A percentile compares a stretch with the other conserved stretches of the same genome.
Conservation (phyloP, 1,140 invertebrate species). For the Holcopasites calliopsidis region DNA sequence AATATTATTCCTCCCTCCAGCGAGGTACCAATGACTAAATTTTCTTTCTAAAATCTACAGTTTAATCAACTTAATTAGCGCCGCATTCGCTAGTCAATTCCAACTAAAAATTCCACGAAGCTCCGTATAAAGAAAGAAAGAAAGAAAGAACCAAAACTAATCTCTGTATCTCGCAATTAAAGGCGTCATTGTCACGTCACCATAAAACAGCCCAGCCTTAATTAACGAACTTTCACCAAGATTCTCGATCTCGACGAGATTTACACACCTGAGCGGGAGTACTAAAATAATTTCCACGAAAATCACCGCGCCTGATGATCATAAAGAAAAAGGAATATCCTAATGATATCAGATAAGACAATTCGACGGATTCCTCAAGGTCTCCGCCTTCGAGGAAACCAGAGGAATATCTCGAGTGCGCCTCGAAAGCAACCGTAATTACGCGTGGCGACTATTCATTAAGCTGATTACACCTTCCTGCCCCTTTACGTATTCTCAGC, state of each 20-base stretch:
- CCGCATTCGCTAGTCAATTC: too few relatives aligned
- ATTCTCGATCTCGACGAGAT: not conserved
- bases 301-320: not conserved
- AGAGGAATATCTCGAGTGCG: not conserved
- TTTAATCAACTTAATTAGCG: too few relatives aligned
- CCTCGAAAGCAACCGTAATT: slow-evolving; percentile 52
- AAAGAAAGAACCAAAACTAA: not conserved
- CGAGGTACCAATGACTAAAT: too few relatives aligned
- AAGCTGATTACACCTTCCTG: slow-evolving; percentile 63
- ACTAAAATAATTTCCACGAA: too few relatives aligned
- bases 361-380: not conserved
- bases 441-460: slow-evolving; percentile 61
- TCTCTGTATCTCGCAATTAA: not conserved
- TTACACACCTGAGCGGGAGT: not conserved
- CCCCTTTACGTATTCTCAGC: not conserved
- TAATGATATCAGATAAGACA: not conserved
- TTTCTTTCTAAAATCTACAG: too few relatives aligned
- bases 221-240: not conserved
- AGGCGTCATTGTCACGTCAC: too few relatives aligned
- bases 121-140: too few relatives aligned
- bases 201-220: not conserved
- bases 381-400: not conserved
- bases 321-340: not conserved
- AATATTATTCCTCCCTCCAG: too few relatives aligned
- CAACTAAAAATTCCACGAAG: too few relatives aligned